Percentiles rank a stretch among this genome's conserved stretches.
Evolutionary conservation across 2,797 vertebrate species (phyloP).

Genomic region (Echeneis naucrates): DNA sequence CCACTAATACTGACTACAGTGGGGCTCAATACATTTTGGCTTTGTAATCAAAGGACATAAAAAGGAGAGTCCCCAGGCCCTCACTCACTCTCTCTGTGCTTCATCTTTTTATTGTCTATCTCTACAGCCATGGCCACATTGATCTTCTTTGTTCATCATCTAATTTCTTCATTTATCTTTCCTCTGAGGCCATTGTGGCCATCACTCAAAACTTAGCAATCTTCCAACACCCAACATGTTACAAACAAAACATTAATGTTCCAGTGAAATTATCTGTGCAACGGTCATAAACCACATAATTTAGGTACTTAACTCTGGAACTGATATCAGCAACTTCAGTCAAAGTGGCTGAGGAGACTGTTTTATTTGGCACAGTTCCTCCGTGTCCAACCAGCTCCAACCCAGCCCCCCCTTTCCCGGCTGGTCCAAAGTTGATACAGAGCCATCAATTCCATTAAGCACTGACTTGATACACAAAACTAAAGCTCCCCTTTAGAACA

Average conservation of each 20-base stretch:
- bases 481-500: constrained; percentile 75
- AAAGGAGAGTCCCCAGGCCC: neutral
- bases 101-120: constrained; percentile 6
- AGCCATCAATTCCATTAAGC: constrained; percentile 85
- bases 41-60: constrained; percentile 1
- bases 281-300: constrained; percentile 39
- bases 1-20: neutral
- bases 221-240: constrained; percentile 20
- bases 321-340: constrained; percentile 45
- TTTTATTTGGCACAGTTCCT: constrained; percentile 59
- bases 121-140: constrained; percentile 10
- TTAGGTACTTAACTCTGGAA: constrained; percentile 45
- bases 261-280: constrained; percentile 18
- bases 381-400: constrained; percentile 45
- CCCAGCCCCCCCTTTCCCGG: constrained; percentile 39
- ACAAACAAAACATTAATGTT: constrained; percentile 24
- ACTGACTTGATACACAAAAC: constrained; percentile 74
- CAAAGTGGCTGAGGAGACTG: constrained; percentile 34
- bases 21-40: neutral
- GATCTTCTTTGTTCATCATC: constrained; percentile 24
- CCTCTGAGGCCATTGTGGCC: neutral
- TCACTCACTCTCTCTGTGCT: too few relatives aligned
- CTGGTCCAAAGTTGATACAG: constrained; percentile 76
- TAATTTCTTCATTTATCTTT: constrained; percentile 25
- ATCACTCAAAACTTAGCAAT: constrained; percentile 13